Conservation (phyloP, 1,140 invertebrate genomes). For the Pseudachorutes palmiensis region DNA sequence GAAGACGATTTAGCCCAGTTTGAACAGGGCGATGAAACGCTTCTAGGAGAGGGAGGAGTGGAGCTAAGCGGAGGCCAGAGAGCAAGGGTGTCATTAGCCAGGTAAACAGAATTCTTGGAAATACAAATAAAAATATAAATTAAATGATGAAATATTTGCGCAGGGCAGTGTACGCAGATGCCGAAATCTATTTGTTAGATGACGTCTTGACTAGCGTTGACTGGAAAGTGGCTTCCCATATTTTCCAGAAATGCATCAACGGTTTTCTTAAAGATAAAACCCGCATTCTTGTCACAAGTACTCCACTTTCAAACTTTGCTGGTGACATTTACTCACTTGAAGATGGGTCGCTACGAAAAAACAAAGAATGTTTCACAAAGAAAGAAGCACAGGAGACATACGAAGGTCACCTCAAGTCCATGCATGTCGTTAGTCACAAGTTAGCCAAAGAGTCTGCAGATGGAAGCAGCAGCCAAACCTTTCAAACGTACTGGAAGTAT, state of each 20-base stretch:
- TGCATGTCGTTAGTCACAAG: no score
- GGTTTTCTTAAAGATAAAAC: neutral
- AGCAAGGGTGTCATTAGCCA: neutral
- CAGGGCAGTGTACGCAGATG: neutral
- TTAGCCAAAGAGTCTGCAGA: no score
- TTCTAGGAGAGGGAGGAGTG: neutral
- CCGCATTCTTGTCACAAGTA: neutral
- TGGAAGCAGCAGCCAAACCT: no score
- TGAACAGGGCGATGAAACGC: neutral
- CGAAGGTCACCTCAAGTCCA: no score
- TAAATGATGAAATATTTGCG: no score
- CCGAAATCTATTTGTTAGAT: neutral
- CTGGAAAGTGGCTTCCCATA: neutral
- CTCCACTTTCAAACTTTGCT: neutral
- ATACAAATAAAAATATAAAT: neutral
- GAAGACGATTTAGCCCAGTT: neutral
- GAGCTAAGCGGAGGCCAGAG: neutral
- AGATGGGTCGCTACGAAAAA: no score
- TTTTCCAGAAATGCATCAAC: neutral
- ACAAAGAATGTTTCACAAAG: no score
- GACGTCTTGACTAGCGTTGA: neutral
- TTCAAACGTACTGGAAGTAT: no score
- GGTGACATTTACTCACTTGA: neutral
- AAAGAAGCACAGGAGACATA: no score
- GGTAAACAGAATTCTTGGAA: neutral